Evolutionary conservation across 2,113 vertebrate species (phyloP).

Genomic region (Rhodinocichla rosea): DNA sequence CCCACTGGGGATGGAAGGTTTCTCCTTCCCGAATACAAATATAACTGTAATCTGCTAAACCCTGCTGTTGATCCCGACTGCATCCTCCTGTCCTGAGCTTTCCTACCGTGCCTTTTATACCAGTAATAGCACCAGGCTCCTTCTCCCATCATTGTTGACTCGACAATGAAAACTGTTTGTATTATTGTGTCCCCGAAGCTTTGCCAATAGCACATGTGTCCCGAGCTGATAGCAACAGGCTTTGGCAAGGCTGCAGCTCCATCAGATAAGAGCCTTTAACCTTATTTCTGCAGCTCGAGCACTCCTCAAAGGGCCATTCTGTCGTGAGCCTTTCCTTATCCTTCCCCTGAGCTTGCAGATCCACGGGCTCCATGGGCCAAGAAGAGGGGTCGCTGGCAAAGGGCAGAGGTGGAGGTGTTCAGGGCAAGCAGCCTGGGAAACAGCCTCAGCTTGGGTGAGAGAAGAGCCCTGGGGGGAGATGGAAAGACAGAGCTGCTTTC

Average conservation of each 20-base stretch:
- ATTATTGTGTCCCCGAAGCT: constrained; percentile 70
- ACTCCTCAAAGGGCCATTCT: not conserved
- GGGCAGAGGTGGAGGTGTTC: not conserved
- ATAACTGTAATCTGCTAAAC: constrained; percentile 30
- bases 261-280: constrained; percentile 69
- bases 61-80: constrained; percentile 43
- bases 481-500: constrained; percentile 8
- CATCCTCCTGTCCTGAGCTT: constrained; percentile 57
- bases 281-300: constrained; percentile 34
- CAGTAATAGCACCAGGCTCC: constrained; percentile 52
- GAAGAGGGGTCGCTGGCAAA: not conserved
- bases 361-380: not conserved
- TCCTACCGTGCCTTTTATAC: constrained; percentile 44
- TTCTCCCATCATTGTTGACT: constrained; percentile 70
- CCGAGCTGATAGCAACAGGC: constrained; percentile 81
- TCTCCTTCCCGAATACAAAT: constrained; percentile 56
- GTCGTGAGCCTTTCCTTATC: not conserved
- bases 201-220: constrained; percentile 80
- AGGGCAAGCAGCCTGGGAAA: not conserved
- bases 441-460: not conserved
- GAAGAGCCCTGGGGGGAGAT: not conserved
- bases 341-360: not conserved
- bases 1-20: constrained; percentile 28
- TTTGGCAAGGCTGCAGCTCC: constrained; percentile 66
- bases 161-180: constrained; percentile 71